Conservation (phyloP, 2,888 invertebrate genomes). For the Theretra japonica region DNA sequence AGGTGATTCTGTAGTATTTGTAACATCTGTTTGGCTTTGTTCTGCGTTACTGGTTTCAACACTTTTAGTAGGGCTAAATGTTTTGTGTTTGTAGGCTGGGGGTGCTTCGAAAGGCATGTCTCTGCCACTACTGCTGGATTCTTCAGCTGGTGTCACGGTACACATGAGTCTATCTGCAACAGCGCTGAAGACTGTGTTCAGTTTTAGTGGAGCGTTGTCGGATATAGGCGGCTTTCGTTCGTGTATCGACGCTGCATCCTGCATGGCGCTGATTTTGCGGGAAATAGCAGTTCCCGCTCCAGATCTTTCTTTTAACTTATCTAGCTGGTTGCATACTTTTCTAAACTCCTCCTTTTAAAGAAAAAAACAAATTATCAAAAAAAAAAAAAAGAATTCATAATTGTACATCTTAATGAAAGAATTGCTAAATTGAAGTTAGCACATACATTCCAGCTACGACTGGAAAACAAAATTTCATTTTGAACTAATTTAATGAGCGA, state of each 20-base stretch:
- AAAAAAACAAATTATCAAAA: conserved; percentile 15
- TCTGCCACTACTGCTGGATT: conserved; percentile 79
- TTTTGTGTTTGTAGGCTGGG: conserved; percentile 74
- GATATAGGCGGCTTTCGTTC: conserved; percentile 82
- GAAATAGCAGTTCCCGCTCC: conserved; percentile 90
- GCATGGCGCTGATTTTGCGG: conserved; percentile 92
- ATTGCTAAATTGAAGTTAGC: too few relatives aligned
- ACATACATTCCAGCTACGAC: too few relatives aligned
- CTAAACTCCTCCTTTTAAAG: conserved; percentile 90
- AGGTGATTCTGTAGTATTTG: conserved; percentile 75
- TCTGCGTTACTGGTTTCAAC: conserved; percentile 72
- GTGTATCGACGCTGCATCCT: conserved; percentile 88
- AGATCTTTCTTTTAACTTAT: conserved; percentile 91
- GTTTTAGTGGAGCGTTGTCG: conserved; percentile 77
- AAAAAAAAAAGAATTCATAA: not conserved
- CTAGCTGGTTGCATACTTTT: conserved; percentile 91
- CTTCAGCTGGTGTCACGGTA: conserved; percentile 79
- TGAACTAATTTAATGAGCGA: not conserved
- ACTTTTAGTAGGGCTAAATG: conserved; percentile 80
- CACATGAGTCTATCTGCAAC: conserved; percentile 82
- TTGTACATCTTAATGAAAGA: not conserved
- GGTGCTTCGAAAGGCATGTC: conserved; percentile 78
- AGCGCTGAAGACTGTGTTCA: conserved; percentile 82
- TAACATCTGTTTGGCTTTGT: conserved; percentile 74
- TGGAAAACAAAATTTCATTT: too few relatives aligned